Evolutionary conservation across 2,113 vertebrate genomes (phyloP), one percentile per base, ranked within the genome.

Genomic region (Corydoras sp.): DNA sequence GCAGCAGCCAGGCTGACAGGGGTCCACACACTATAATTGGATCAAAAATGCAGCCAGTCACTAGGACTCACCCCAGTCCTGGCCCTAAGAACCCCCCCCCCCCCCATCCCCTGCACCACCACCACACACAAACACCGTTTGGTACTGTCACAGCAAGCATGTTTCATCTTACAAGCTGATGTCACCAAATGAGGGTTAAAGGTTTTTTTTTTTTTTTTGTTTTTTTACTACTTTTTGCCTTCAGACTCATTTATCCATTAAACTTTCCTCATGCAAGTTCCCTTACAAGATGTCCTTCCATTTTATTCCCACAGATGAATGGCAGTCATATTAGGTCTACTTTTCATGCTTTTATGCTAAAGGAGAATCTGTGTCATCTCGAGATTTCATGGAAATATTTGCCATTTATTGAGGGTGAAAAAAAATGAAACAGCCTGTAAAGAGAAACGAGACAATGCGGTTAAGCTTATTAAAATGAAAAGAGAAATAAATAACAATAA

Each of bases 331-430:
- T 98, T 94, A 97, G 93, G 89, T 90, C 86, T 90, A 88, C 93
- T 95, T 90, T 98, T 94, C 94, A 98, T 97, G 95, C 94, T 91
- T 98, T 99, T 98, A 98, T 98, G 95, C 96, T 97, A 97, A 98
- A 91, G 92, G 91, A 92, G 94, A 93, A 95, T 93, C 92, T 95
- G 92, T 95, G 94, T 97, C 93, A 93, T 95, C 90, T 92, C 87
- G 79, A 90, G 84, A 98, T 98, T 98, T 99, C 95, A 97, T 94
- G 95, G 95, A 94, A 96, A 97, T 97, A 97, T 88, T 93, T 89
- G 81, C 91, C 92, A 92, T 96, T 97, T 96, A 98, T 94, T 93
- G 92, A 77, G 88, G 88, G 88, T 81, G 83, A 88, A 88, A 86
- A 56, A 92, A 92, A 93, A 92, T 87, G 93, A 95, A 95, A 88